Percentiles rank a stretch among this genome's conserved stretches.
Evolutionary conservation across 2,888 invertebrate species (phyloP).

Genomic region (Platerodrilus igneus): DNA sequence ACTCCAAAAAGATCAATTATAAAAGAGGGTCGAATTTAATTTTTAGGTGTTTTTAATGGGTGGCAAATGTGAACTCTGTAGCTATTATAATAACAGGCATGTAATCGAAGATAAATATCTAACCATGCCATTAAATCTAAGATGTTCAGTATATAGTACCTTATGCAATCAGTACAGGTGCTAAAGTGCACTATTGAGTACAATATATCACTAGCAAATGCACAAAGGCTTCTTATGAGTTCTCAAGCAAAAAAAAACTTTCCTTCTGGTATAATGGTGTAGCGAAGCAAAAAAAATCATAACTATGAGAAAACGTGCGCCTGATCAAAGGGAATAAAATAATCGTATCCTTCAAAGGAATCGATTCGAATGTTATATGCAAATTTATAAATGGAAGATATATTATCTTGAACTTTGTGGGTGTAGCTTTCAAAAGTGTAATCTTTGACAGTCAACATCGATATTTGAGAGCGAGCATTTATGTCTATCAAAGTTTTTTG

Average conservation of each 20-base stretch:
- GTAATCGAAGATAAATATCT: constrained; percentile 27
- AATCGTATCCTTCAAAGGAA: constrained; percentile 27
- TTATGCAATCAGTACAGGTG: constrained; percentile 7
- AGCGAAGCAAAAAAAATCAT: constrained; percentile 18
- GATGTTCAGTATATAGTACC: constrained; percentile 7
- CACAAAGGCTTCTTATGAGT: constrained; percentile 16
- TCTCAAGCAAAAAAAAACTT: constrained; percentile 27
- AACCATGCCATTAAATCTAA: constrained; percentile 20
- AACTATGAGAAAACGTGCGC: constrained; percentile 17
- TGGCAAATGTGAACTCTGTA: constrained; percentile 25
- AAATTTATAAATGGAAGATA: constrained; percentile 14
- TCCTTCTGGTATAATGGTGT: constrained; percentile 24
- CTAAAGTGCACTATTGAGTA: constrained; percentile 7
- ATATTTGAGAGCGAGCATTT: no score
- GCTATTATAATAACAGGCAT: constrained; percentile 27
- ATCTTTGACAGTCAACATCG: no score
- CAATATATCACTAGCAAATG: constrained; percentile 13
- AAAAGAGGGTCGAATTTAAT: constrained; percentile 24
- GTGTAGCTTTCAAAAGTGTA: no score
- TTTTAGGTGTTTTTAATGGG: constrained; percentile 22
- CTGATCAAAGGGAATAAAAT: constrained; percentile 27
- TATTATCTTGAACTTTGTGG: background rate
- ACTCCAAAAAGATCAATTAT: constrained; percentile 20
- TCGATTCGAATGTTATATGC: constrained; percentile 15
- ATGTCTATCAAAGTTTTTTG: no score